Evolutionary conservation across 2,113 vertebrate species (phyloP).

Genomic region (Campylorhamphus procurvoides): DNA sequence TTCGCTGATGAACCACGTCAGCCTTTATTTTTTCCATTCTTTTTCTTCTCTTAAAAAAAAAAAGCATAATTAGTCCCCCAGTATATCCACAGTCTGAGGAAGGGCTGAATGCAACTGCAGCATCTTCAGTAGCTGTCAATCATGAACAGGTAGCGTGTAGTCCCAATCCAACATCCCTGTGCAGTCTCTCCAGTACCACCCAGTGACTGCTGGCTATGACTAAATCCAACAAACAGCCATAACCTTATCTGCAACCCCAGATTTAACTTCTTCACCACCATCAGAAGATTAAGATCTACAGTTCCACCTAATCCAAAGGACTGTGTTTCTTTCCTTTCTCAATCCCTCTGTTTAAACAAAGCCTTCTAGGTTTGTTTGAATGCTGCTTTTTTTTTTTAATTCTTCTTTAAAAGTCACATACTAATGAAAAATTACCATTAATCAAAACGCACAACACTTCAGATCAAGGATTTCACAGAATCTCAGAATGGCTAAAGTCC

Average conservation of each 20-base stretch:
- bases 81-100: neutral
- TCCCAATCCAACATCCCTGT: neutral
- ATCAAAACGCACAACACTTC: neutral
- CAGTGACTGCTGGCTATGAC: neutral
- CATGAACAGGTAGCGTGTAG: rapidly evolving
- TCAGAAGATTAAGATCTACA: neutral
- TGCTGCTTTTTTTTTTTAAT: rapidly evolving
- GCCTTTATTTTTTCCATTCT: neutral
- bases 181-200: neutral
- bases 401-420: neutral
- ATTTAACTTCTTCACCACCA: neutral
- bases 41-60: neutral
- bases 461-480: neutral
- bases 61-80: neutral
- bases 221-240: neutral
- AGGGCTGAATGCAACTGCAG: rapidly evolving
- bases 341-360: neutral
- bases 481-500: neutral
- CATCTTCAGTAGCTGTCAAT: neutral
- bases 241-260: neutral
- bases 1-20: neutral
- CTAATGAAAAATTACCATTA: neutral
- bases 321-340: neutral
- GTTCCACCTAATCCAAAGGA: neutral
- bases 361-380: neutral